A percentile compares a stretch with the other conserved stretches of the same genome.
Conservation (phyloP, 2,888 invertebrate genomes). For the Drosophila peninsularis region DNA sequence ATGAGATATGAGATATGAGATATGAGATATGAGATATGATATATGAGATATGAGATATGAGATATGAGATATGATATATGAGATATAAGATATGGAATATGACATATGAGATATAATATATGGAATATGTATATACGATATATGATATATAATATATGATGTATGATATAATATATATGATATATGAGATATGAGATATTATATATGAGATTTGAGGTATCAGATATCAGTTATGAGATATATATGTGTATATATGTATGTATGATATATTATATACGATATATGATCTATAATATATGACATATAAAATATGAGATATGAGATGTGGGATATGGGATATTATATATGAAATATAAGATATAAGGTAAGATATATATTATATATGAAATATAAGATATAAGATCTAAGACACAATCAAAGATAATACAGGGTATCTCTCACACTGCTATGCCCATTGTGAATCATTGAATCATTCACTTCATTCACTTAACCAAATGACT, state of each 20-base stretch:
- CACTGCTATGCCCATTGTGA: background rate
- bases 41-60: background rate
- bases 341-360: background rate
- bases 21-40: background rate
- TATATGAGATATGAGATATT: too few species aligned
- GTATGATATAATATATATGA: too few species aligned
- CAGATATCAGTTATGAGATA: too few species aligned
- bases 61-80: background rate
- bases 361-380: background rate
- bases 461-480: too few species aligned
- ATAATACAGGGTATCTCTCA: background rate
- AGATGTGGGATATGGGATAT: background rate
- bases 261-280: background rate
- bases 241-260: too few species aligned
- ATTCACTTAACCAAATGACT: conserved; percentile 1
- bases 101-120: background rate
- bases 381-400: background rate
- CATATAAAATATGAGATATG: background rate
- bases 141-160: background rate
- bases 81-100: background rate
- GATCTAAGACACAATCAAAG: background rate
- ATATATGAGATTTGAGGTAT: too few species aligned
- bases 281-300: background rate
- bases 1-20: background rate
- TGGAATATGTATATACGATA: background rate